Percentiles rank a stretch among this genome's conserved stretches.
Conservation (phyloP, 1,140 invertebrate species). For the Procambarus virginalis region DNA sequence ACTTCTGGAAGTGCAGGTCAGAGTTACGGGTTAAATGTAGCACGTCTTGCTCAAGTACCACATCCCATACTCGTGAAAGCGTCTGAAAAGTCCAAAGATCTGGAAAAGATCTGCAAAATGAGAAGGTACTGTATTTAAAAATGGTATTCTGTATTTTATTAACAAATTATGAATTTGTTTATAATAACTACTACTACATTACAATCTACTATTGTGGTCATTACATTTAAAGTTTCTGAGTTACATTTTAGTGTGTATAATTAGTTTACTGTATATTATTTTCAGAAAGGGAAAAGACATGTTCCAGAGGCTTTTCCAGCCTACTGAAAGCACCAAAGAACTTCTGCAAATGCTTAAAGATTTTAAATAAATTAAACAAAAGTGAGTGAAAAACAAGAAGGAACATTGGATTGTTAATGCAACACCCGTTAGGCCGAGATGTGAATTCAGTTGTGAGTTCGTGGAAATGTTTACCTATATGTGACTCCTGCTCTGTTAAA, state of each 20-base stretch:
- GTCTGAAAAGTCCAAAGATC: conserved; percentile 41
- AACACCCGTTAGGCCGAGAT: too few species aligned
- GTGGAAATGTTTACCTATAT: too few species aligned
- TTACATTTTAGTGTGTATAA: too few species aligned
- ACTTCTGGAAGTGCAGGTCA: conserved; percentile 54
- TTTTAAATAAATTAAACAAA: background rate
- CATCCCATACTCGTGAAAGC: conserved; percentile 34
- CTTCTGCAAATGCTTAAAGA: background rate
- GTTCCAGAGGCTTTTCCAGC: conserved; percentile 22
- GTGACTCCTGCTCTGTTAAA: too few species aligned
- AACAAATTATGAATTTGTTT: background rate
- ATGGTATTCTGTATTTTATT: background rate
- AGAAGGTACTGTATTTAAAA: conserved; percentile 28
- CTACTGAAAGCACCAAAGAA: conserved; percentile 3
- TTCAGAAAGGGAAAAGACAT: conserved; percentile 50
- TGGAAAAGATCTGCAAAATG: conserved; percentile 44
- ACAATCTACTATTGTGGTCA: too few species aligned
- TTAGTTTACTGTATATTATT: background rate
- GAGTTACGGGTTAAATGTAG: conserved; percentile 57
- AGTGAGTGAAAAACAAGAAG: too few species aligned
- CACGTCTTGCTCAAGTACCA: conserved; percentile 48
- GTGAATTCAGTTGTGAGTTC: too few species aligned
- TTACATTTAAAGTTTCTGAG: too few species aligned
- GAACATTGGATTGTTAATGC: too few species aligned
- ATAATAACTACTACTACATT: background rate